These are phyloP conservation scores for Ectemnius cavifrons DNA, from an alignment of 2,888 invertebrate species.

Conservation along the genomic window DNA sequence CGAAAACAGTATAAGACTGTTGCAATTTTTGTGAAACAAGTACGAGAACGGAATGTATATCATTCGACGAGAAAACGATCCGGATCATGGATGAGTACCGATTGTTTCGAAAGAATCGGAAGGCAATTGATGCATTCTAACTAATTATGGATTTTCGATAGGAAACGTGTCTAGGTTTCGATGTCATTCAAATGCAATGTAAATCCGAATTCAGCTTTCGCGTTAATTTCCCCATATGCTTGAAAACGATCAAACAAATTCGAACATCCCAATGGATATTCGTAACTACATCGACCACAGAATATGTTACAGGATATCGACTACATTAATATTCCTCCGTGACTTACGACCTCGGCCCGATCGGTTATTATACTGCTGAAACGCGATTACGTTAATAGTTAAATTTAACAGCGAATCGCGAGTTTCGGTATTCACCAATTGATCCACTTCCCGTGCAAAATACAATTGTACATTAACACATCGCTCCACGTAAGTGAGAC, in stretches of 20 bases:
- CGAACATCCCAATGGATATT: conserved; percentile 43
- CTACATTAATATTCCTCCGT: conserved; percentile 49
- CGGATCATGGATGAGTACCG: background rate
- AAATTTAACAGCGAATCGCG: conserved; percentile 44
- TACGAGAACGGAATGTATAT: conserved; percentile 1
- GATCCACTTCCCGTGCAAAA: conserved; percentile 29
- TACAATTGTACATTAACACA: too few relatives aligned
- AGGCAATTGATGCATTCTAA: background rate
- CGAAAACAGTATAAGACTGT: conserved; percentile 43
- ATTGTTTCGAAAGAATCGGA: background rate
- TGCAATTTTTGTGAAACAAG: conserved; percentile 28
- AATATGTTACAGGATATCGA: conserved; percentile 56
- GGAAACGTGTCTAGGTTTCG: conserved; percentile 1
- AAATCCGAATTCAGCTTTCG: conserved; percentile 30
- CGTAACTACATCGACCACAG: conserved; percentile 61
- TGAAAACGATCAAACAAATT: conserved; percentile 31
- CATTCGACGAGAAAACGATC: background rate
- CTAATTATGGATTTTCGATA: too few relatives aligned
- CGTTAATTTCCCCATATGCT: conserved; percentile 29
- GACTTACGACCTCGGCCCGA: conserved; percentile 36
- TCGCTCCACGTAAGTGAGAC: background rate
- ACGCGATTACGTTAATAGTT: conserved; percentile 48
- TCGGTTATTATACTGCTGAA: conserved; percentile 39
- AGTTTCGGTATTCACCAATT: conserved; percentile 23
- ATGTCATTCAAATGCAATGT: conserved; percentile 22